Conservation (phyloP, 2,113 vertebrate genomes). For the Ploceus nigricollis region DNA sequence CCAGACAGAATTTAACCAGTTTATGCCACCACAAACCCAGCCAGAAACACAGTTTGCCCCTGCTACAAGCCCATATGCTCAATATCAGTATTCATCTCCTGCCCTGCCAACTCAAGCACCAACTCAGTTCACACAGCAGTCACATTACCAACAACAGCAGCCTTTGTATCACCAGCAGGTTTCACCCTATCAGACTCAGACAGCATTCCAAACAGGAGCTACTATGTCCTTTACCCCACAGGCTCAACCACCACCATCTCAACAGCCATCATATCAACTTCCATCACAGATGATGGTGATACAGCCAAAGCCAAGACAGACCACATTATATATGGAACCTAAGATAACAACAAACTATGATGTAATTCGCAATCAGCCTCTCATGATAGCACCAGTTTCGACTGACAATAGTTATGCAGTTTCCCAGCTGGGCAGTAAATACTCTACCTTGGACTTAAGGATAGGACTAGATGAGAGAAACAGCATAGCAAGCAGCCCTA, state of each 20-base stretch:
- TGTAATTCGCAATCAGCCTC: slow-evolving; percentile 90
- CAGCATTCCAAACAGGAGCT: slow-evolving; percentile 89
- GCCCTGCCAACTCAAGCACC: slow-evolving; percentile 88
- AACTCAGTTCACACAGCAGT: slow-evolving; percentile 89
- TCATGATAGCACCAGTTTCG: slow-evolving; percentile 91
- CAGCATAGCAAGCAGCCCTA: slow-evolving; percentile 93
- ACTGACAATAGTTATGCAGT: slow-evolving; percentile 87
- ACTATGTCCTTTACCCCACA: slow-evolving; percentile 89
- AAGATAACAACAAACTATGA: slow-evolving; percentile 95
- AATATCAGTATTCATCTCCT: slow-evolving; percentile 89
- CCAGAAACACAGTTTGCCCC: slow-evolving; percentile 90
- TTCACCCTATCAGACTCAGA: slow-evolving; percentile 91
- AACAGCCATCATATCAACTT: slow-evolving; percentile 86
- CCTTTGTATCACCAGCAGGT: slow-evolving; percentile 91
- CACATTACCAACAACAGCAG: slow-evolving; percentile 88
- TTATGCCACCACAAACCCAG: slow-evolving; percentile 92
- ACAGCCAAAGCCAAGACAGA: slow-evolving; percentile 88
- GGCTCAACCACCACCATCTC: slow-evolving; percentile 81
- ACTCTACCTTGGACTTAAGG: slow-evolving; percentile 89
- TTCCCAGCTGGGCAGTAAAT: slow-evolving; percentile 88
- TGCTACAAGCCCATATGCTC: slow-evolving; percentile 89
- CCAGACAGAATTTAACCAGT: slow-evolving; percentile 92
- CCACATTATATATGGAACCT: slow-evolving; percentile 87
- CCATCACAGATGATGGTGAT: slow-evolving; percentile 89
- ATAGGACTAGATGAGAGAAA: slow-evolving; percentile 91